These are phyloP conservation scores for Pygoscelis adeliae DNA, from an alignment of 2,113 vertebrate genomes.

Conservation along the genomic window DNA sequence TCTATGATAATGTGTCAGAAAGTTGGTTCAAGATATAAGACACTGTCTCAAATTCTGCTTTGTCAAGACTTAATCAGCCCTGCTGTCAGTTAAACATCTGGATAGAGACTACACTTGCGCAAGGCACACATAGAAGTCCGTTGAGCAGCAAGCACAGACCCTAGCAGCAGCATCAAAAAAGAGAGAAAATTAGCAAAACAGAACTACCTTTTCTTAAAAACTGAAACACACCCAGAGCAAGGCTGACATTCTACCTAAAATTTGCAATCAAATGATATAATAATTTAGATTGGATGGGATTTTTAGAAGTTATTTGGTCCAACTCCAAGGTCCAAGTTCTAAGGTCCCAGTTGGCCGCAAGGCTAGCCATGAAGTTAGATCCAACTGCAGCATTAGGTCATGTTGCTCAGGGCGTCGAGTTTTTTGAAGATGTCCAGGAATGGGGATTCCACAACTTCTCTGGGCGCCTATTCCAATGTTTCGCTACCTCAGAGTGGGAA, in stretches of 20 bases:
- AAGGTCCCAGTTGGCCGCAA: not conserved
- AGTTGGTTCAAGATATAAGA: not conserved
- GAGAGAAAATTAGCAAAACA: not conserved
- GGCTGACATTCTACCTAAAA: not conserved
- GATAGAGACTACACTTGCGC: not conserved
- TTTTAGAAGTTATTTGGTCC: not conserved
- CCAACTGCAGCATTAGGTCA: not conserved
- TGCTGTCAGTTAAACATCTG: not conserved
- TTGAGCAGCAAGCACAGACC: not conserved
- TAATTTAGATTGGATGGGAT: not conserved
- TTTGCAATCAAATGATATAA: not conserved
- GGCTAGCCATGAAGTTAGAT: not conserved
- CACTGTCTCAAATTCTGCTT: not conserved
- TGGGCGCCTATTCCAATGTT: not conserved
- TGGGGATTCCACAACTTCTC: not conserved
- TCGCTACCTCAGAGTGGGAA: rapidly evolving
- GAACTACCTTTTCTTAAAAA: not conserved
- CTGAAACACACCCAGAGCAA: not conserved
- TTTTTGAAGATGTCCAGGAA: not conserved
- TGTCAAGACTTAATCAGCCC: not conserved
- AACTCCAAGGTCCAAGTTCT: not conserved
- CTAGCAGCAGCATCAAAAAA: not conserved
- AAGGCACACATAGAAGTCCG: not conserved
- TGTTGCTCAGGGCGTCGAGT: rapidly evolving
- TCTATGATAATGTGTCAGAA: not conserved